Evolutionary conservation across 1,140 invertebrate genomes (phyloP).

Genomic region (Zaprionus davidi): DNA sequence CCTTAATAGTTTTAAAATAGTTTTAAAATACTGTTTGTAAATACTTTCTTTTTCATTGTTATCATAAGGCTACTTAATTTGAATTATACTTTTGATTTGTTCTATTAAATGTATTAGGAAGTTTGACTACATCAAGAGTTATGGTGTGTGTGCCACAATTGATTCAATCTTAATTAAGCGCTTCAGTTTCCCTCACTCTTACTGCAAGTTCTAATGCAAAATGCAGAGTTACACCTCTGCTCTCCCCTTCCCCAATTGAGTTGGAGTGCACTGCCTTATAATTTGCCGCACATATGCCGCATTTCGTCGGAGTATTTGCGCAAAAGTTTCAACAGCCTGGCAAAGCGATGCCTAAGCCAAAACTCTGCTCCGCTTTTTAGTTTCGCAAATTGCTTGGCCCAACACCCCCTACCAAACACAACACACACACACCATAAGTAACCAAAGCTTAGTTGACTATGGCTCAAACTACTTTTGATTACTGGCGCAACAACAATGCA

Average conservation of each 20-base stretch:
- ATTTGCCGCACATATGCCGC: constrained; percentile 49
- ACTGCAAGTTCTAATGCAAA: neutral
- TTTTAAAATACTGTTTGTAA: too few species aligned
- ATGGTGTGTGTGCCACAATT: neutral
- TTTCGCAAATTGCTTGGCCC: constrained; percentile 54
- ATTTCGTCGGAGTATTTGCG: constrained; percentile 53
- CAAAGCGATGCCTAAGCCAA: constrained; percentile 53
- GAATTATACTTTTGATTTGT: neutral
- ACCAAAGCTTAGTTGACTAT: constrained; percentile 34
- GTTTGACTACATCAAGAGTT: neutral
- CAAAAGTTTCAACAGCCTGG: constrained; percentile 67
- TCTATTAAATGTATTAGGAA: neutral
- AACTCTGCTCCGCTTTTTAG: constrained; percentile 52
- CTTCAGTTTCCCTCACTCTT: neutral
- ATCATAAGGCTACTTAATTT: neutral
- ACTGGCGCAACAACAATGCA: constrained; percentile 65
- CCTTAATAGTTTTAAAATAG: too few species aligned
- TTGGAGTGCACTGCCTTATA: constrained; percentile 34
- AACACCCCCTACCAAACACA: neutral
- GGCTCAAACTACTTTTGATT: constrained; percentile 78
- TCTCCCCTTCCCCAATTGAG: neutral
- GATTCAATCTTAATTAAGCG: constrained; percentile 27
- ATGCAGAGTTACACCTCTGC: neutral
- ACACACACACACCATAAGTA: constrained; percentile 3
- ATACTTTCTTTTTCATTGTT: neutral